Evolutionary conservation across 2,888 invertebrate genomes (phyloP), one percentile per base, ranked within the genome.

Genomic region (Drosophila prostipennis): DNA sequence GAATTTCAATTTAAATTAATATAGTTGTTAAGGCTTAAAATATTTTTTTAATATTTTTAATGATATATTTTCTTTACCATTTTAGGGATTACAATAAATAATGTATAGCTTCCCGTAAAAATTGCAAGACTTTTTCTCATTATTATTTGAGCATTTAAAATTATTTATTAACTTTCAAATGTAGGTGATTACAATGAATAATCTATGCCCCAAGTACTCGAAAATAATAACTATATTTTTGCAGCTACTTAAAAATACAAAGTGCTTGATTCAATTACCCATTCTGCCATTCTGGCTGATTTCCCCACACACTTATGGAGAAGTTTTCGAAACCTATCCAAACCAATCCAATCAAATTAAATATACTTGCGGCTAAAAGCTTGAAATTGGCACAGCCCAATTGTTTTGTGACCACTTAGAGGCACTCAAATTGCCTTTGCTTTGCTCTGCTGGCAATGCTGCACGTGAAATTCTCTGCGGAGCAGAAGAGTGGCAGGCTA

Each of bases 381-480:
- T 32, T 7, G 32, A 23, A 58, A 32, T 40, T 56, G 39, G 14
- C 19, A 1, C 11, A 39, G 23, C 39, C 57, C 58, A 34, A 58
- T 58, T 58, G 58, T 58, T 34, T 57, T 58, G 58, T 13, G 32
- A 34, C 58, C 40, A 58, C 56, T 58, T 57, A 13, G 11, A 40
- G 58, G 58, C 40, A 40, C 58, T 57, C 13, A 34, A 57, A 58
- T 40, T 58, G 57, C 14, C 40, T 58, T 56, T 58, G 19, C 19
- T 23, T 11, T 29, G 13, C 19, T 23, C 6, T 29, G 13, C 37
- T 10, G 53, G 19, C 19, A 1, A 19, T 19, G 19, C 19, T 19
- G 19, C 19, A 19, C 19, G 19, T 37, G 13, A 53, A 40, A n/a
- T 37, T 54, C 40, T 7, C 51, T 36, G 51, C 3, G 34, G 13